These are phyloP conservation scores for Elephantulus edwardii DNA, from an alignment of 2,113 vertebrate species.

Conservation along the genomic window DNA sequence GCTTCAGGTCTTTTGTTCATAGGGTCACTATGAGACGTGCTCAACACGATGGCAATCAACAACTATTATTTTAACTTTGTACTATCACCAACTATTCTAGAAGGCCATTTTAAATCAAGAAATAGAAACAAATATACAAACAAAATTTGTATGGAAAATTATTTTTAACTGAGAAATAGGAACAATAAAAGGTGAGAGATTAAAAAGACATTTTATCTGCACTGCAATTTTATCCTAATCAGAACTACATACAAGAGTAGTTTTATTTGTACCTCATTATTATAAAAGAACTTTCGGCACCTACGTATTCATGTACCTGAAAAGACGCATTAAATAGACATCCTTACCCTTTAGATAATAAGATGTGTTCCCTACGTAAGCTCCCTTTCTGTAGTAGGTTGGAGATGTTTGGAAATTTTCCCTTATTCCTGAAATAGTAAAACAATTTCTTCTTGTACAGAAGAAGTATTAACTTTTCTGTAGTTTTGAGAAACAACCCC, in stretches of 20 bases:
- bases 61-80: background rate
- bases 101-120: conserved; percentile 14
- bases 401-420: background rate
- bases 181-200: background rate
- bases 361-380: background rate
- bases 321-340: background rate
- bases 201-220: background rate
- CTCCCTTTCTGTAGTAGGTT: background rate
- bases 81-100: background rate
- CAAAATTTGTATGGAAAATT: background rate
- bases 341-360: background rate
- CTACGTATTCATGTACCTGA: background rate
- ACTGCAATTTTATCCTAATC: background rate
- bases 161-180: background rate
- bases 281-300: background rate
- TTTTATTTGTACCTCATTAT: conserved; percentile 6
- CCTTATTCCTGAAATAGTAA: background rate
- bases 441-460: background rate
- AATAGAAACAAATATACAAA: background rate
- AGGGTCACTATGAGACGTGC: no score
- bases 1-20: no score
- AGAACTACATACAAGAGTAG: background rate
- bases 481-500: background rate
- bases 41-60: no score
- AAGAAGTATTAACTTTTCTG: background rate